Base-by-base conservation (phyloP, 2,888 invertebrate genomes). In the Xylocampa areola region DNA sequence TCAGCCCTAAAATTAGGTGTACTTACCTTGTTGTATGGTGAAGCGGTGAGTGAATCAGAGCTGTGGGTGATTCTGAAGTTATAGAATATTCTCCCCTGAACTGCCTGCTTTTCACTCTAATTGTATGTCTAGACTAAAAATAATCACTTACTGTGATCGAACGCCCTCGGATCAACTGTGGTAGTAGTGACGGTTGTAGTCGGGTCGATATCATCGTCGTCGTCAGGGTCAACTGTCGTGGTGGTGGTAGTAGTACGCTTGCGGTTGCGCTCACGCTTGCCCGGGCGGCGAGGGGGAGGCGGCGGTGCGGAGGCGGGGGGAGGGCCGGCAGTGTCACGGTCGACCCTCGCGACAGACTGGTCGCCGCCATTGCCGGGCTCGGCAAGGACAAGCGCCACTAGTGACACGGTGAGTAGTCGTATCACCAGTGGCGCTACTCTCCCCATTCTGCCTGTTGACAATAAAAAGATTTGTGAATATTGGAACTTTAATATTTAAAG, bases 361-460 rank as follows among this genome's bases (percentile, higher is more conserved):
- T 68, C 76, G 47, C 77, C 69, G 61, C 76, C 84, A 19, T 73
- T 66, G 65, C 82, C 84, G 10, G 86, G 78, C 14, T 91, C 91
- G 76, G 90, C 91, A 33, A 88, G 66, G 76, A 77, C 92, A 66
- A 91, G 82, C 86, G 93, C 92, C 93, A 93, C 92, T 84, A 93
- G 92, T 89, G 91, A 91, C 68, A 88, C 84, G 84, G 84, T 84
- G 7, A 77, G 49, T 52, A 93, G 82, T 84, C 91, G 83, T 65
- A 90, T 83, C 90, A 92, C 92, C 78, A 93, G 91, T 91, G 93
- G 91, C 93, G 90, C 85, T 73, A 81, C 60, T 57, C 85, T 80
- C 85, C 88, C 78, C 92, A 92, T 93, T 37, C 45, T 88, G 80
- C 70, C 92, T 92, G 87, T 33, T 48, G 61, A 77, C 67, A 84